Percentiles rank a stretch among this genome's conserved stretches.
Evolutionary conservation across 2,888 invertebrate genomes (phyloP).

Genomic region (Dynastes grantii): DNA sequence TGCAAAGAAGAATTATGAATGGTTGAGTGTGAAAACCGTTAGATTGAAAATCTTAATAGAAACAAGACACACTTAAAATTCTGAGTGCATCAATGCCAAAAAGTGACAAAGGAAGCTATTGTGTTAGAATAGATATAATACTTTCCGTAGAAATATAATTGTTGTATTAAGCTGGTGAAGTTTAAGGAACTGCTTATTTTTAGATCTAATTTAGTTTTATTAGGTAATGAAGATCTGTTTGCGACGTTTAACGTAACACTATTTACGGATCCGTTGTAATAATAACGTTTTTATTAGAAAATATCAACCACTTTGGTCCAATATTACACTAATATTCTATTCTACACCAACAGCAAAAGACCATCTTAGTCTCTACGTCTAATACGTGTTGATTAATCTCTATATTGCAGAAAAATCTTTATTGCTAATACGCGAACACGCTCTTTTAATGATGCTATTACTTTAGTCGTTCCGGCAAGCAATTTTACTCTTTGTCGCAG

Average conservation of each 20-base stretch:
- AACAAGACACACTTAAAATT: too few species aligned
- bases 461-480: neutral
- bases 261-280: conserved; percentile 8
- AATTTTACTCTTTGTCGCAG: neutral
- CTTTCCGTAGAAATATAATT: too few species aligned
- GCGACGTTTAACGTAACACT: conserved; percentile 14
- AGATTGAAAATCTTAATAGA: too few species aligned
- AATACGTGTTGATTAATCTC: conserved; percentile 13
- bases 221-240: neutral
- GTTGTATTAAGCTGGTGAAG: neutral
- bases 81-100: too few species aligned
- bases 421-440: conserved; percentile 6
- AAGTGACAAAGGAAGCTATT: too few species aligned
- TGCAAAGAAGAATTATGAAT: too few species aligned
- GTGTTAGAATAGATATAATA: too few species aligned
- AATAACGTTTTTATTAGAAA: conserved; percentile 3
- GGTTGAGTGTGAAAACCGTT: too few species aligned
- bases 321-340: conserved; percentile 19
- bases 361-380: neutral
- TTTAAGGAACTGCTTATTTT: neutral
- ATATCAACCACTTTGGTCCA: neutral
- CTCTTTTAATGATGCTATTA: conserved; percentile 17
- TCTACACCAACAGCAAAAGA: neutral
- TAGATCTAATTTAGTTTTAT: conserved; percentile 17
- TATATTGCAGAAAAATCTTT: conserved; percentile 2